A percentile compares a stretch with the other conserved stretches of the same genome.
Evolutionary conservation across 92 coral and sea anemone species (phyloP).

Genomic region (Actinostola sp.): DNA sequence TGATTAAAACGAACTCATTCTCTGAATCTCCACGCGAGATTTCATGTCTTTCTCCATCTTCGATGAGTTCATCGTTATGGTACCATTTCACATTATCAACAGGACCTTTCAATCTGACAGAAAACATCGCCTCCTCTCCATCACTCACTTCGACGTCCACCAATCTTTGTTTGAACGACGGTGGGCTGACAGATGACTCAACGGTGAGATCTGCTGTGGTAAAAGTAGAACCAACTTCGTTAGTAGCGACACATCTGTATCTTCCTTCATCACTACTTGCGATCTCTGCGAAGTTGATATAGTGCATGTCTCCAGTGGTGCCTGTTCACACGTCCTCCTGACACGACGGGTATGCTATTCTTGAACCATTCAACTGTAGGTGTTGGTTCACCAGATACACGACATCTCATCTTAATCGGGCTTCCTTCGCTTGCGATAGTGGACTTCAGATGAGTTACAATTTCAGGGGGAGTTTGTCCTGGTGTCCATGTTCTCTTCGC

Average conservation of each 20-base stretch:
- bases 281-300: constrained; percentile 67
- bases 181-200: constrained; percentile 66
- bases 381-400: constrained; percentile 70
- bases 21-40: constrained; percentile 65
- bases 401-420: constrained; percentile 68
- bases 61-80: constrained; percentile 62
- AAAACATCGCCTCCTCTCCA: constrained; percentile 91
- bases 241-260: constrained; percentile 81
- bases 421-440: constrained; percentile 80
- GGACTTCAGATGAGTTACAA: constrained; percentile 71
- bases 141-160: constrained; percentile 88
- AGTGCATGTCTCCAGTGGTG: constrained; percentile 64
- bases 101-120: constrained; percentile 79
- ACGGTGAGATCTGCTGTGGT: constrained; percentile 77
- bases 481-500: constrained; percentile 57
- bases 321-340: constrained; percentile 74
- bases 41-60: constrained; percentile 64
- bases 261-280: constrained; percentile 80
- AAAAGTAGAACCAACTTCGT: constrained; percentile 79
- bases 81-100: constrained; percentile 86
- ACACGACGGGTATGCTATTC: constrained; percentile 66
- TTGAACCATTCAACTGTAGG: constrained; percentile 85
- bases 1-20: constrained; percentile 59
- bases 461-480: constrained; percentile 67
- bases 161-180: constrained; percentile 86